Evolutionary conservation across 2,113 vertebrate genomes (phyloP), one percentile per base, ranked within the genome.

Genomic region (Indicator maculatus): DNA sequence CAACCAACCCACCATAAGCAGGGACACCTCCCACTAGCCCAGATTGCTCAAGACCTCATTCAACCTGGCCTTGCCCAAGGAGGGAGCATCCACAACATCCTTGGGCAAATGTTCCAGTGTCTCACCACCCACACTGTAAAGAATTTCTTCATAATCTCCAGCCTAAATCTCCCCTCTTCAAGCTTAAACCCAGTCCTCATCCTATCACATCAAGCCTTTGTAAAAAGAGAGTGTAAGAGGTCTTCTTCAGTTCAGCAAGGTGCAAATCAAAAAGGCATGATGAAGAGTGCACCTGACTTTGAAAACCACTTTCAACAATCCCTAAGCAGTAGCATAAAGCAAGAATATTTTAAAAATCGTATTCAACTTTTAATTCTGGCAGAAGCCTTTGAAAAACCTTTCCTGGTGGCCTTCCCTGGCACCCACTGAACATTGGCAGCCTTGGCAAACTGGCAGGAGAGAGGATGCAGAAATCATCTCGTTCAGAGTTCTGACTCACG

Each of bases 401-500:
- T 89, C 83, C 74, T 93, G 82, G 66, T 96, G 73, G 31, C 45
- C 52, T 89, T 93, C 78, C 78, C 67, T 95, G 89, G 87, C 85
- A 79, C 28, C 65, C 71, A 28, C 9, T 45, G n/a, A 73, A 15
- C 20, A 79, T 70, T 95, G 93, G 80, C 91, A 93, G 72, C 87
- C 87, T 89, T 94, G 94, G 95, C 60, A 95, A 93, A 91, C 87
- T 89, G 91, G 87, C 89, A 93, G 75, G 33, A 53, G 60, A 72
- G 93, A 81, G 64, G 53, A 71, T 31, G 53, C 38, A 93, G 65
- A 73, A 89, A 67, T 91, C 66, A 58, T 80, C 82, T 74, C 75
- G 71, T 85, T 88, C 84, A 71, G 91, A 88, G 0, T 0, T 67
- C 85, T 95, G 94, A 93, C 80, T 93, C 52, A 28, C 84, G 90